Base-by-base conservation (phyloP, 2,113 vertebrate genomes). In the Trogon surrucura region DNA sequence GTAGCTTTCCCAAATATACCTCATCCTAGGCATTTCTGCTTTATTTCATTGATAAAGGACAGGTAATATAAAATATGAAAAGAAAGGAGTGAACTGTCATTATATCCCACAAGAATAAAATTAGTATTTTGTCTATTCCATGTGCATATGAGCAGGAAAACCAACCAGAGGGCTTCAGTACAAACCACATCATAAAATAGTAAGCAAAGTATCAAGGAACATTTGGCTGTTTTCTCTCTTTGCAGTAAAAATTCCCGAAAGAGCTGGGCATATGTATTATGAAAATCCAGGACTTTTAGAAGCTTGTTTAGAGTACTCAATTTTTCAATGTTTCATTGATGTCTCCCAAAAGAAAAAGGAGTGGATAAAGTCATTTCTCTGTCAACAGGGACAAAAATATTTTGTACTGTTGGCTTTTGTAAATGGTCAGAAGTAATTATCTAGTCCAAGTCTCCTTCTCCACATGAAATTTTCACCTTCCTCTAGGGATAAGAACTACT, bases 361-460 rank as follows among this genome's bases (percentile, higher is more conserved):
- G 19, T 65, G 41, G 13, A 41, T 84, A 73, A 82, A 70, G 22
- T 7, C 22, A 62, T 44, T 3, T 6, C 8, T 72, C 20, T 82
- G 77, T 85, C 25, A 72, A n/a, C 7, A 69, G 26, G 8, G 12
- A 34, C 8, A 93, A 56, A 26, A 47, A 48, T 38, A 75, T 47
- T 75, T 73, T 58, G 5, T 80, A 23, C 6, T 85, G 5, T 1
- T 75, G 38, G 32, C 50, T 67, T 81, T 62, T 58, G 14, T 83
- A 56, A 83, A 56, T 13, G 8, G 15, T 53, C 29, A 80, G 38
- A 77, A 16, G 34, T 27, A 85, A 53, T 72, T 65, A 65, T 5
- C 26, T 26, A 57, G 17, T n/a, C 26, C 64, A 66, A 5, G 12
- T 60, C 9, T 81, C 0, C 0, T 56, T 61, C 47, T 53, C 16